Conservation (phyloP, 1,140 invertebrate genomes). For the Coenobita brevimanus region DNA sequence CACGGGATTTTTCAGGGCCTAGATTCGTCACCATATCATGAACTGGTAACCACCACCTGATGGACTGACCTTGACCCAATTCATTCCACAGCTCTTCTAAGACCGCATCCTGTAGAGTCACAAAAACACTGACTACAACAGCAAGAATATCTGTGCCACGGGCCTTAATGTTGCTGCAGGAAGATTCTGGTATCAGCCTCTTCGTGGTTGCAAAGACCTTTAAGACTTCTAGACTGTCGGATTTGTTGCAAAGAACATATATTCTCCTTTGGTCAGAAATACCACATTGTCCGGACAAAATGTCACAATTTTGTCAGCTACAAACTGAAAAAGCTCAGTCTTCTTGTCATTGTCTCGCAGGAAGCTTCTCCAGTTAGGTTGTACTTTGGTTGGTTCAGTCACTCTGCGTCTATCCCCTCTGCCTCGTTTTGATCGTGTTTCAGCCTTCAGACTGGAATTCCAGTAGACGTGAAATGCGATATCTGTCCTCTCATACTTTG, state of each 20-base stretch:
- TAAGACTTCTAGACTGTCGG: neutral
- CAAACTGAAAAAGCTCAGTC: constrained; percentile 1
- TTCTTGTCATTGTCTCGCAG: constrained; percentile 24
- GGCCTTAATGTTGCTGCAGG: neutral
- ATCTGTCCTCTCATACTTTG: neutral
- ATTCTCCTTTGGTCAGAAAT: constrained; percentile 10
- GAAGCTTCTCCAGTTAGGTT: constrained; percentile 12
- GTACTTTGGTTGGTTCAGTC: neutral
- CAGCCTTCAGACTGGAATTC: neutral
- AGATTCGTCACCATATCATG: constrained; percentile 15
- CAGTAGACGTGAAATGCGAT: constrained; percentile 8
- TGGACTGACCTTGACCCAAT: constrained; percentile 16
- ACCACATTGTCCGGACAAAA: constrained; percentile 12
- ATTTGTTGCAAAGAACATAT: neutral
- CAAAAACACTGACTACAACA: constrained; percentile 21
- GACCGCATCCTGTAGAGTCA: neutral
- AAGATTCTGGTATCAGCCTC: constrained; percentile 17
- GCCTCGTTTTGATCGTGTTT: neutral
- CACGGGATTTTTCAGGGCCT: neutral
- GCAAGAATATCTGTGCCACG: constrained; percentile 1
- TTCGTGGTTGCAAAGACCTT: constrained; percentile 22
- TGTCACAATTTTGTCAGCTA: constrained; percentile 16
- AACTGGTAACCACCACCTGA: constrained; percentile 20
- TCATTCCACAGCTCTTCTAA: neutral
- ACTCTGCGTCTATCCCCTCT: neutral